Base-by-base conservation (phyloP, 30 jellyfish, hydroid and myxozoan genomes). In the Aurelia coerulea region DNA sequence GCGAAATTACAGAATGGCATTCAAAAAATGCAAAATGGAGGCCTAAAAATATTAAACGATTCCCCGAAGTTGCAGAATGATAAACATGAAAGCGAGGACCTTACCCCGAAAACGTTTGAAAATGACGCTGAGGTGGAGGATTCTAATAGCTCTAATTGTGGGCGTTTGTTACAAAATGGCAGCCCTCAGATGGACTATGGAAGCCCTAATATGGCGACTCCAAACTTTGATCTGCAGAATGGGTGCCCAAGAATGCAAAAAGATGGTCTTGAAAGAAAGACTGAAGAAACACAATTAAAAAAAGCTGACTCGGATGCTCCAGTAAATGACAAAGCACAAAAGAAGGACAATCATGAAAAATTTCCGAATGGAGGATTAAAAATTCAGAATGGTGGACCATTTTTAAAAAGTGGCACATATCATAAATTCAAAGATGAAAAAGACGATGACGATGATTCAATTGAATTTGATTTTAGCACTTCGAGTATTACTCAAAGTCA, bases 401-500 rank as follows among this genome's bases (percentile, higher is more conserved):
- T 63, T 63, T 41, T 62, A n/a, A 65, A 66, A 39, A 70, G 39
- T 50, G 31, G 79, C 18, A 35, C 68, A 56, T 46, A 33, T 65
- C 72, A 79, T 53, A 65, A 42, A n/a, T 56, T 62, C 11, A 10
- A 58, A 69, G 80, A 31, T 33, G 78, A 46, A 7, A 74, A 18
- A 41, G 74, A 84, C 10, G 39, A 49, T 5, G 83, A 74, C 52
- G 85, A 62, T 5, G 83, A 73, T 63, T 84, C 93, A 7, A 69
- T 73, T 15, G 88, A 84, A 60, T 14, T 62, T 10, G 93, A 84
- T 49, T 69, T 84, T 50, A 79, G 80, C 41, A 62, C 87, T 10
- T 56, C 82, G 19, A 84, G 93, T 75, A 33, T 84, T 39, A 49
- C 72, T 1, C 69, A 84, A 49, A 84, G 93, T 32, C 81, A 75